phyloP scores from a whole-genome alignment of 2,113 vertebrate genomes.

The Delphinapterus leucas region DNA sequence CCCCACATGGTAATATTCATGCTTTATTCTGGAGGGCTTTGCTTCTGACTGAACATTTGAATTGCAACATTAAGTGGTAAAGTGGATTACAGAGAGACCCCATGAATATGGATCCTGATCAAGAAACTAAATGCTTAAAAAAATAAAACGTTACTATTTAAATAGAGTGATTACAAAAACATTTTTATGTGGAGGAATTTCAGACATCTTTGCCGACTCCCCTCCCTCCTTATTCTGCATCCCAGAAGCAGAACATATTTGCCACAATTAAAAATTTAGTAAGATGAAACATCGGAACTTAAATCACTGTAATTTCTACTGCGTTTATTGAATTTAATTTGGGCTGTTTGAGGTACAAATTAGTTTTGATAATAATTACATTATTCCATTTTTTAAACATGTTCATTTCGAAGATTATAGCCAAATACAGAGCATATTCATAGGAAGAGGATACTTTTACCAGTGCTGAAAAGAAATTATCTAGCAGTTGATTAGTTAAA shows the following conservation, averaged over 20 bases:
- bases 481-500: conserved; percentile 81
- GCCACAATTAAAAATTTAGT: conserved; percentile 79
- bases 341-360: conserved; percentile 79
- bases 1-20: conserved; percentile 94
- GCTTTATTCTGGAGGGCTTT: conserved; percentile 96
- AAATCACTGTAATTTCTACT: conserved; percentile 80
- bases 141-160: conserved; percentile 87
- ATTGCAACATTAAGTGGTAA: conserved; percentile 95
- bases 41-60: conserved; percentile 92
- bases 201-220: not conserved
- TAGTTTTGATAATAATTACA: conserved; percentile 82
- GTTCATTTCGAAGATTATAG: conserved; percentile 66
- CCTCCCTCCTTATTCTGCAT: conserved; percentile 7
- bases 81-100: conserved; percentile 91
- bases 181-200: conserved; percentile 83
- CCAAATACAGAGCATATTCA: conserved; percentile 49
- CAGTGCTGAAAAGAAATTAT: conserved; percentile 70
- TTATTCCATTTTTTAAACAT: conserved; percentile 76
- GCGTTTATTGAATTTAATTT: conserved; percentile 82
- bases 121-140: conserved; percentile 88
- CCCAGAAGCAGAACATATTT: conserved; percentile 70
- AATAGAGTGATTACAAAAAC: conserved; percentile 86
- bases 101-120: conserved; percentile 90
- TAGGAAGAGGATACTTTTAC: conserved; percentile 61
- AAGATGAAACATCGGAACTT: conserved; percentile 71